Base-by-base conservation (phyloP, 2,888 invertebrate species). In the Sarcophaga subvicina region DNA sequence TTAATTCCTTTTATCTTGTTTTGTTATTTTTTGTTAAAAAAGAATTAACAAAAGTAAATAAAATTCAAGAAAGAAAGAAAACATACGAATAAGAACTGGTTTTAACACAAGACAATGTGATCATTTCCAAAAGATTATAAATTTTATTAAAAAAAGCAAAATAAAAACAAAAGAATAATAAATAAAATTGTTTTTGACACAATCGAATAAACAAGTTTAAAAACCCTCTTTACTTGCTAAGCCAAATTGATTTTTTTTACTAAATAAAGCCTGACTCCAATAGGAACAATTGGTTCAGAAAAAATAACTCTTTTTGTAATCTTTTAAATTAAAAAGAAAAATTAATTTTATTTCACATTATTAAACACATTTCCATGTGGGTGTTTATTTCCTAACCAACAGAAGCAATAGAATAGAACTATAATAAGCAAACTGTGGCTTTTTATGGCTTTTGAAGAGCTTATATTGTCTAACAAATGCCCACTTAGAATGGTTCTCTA, bases 121-220 rank as follows among this genome's bases (percentile, higher is more conserved):
- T 71, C 37, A 66, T 80, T 80, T 84, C 59, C 75, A 84, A 70
- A 84, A 66, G 64, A 80, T 47, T 59, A 70, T 79, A 45, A 75
- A 83, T 70, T 79, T 73, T 47, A 59, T 64, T 54, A 59, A 69
- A 73, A 54, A 62, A 62, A 69, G n/a, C 14, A 27, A 45, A 67
- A 67, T 12, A 67, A 67, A 45, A 45, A 67, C 12, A 69, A 54
- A 70, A 70, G 49, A 54, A 17, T 37, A 8, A 37, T 37, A 37
- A 37, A 37, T 37, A 37, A 37, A 37, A 37, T 37, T 37, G 8
- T 10, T 37, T 37, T 37, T 37, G 37, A 10, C 10, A 37, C 10
- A 37, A 37, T 37, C 37, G 2, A 37, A 37, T 10, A 37, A 37
- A 37, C 37, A 37, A 37, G 37, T 37, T 37, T 37, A 37, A 37